Conservation (phyloP, 2,888 invertebrate species). For the Ophion ventricosus region DNA sequence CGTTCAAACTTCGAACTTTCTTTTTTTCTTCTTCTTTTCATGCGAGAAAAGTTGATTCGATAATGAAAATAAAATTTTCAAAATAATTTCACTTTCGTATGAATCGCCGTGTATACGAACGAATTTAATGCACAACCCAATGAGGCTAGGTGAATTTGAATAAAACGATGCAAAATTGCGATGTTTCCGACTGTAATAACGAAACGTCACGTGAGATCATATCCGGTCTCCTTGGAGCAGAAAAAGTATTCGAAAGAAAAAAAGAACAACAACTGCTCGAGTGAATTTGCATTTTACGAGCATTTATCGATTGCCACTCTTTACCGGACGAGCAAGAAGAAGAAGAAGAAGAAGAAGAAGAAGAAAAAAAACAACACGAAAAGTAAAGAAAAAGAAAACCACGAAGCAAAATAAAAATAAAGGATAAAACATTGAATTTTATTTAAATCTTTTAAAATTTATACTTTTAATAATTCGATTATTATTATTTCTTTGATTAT, state of each 20-base stretch:
- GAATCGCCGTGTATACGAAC: background rate
- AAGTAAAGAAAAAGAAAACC: constrained; percentile 17
- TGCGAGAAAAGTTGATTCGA: too few species aligned
- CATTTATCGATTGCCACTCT: constrained; percentile 14
- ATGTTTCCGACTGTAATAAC: constrained; percentile 44
- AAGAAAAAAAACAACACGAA: background rate
- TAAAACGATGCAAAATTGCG: constrained; percentile 59
- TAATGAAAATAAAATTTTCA: background rate
- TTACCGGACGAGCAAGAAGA: background rate
- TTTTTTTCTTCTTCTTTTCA: too few species aligned
- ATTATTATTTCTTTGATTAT: too few species aligned
- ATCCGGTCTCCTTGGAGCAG: background rate
- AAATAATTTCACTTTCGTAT: background rate
- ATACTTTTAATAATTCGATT: background rate
- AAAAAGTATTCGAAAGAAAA: constrained; percentile 2
- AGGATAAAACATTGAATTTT: too few species aligned
- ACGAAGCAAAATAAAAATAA: too few species aligned
- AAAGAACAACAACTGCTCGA: background rate
- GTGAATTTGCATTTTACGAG: constrained; percentile 58
- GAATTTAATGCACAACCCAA: background rate
- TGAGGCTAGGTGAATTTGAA: constrained; percentile 30
- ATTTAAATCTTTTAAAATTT: background rate
- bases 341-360: background rate
- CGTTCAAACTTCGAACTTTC: too few species aligned
- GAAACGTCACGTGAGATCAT: constrained; percentile 49